Evolutionary conservation across 2,797 vertebrate genomes (phyloP).

Genomic region (Bradypodion pumilum): DNA sequence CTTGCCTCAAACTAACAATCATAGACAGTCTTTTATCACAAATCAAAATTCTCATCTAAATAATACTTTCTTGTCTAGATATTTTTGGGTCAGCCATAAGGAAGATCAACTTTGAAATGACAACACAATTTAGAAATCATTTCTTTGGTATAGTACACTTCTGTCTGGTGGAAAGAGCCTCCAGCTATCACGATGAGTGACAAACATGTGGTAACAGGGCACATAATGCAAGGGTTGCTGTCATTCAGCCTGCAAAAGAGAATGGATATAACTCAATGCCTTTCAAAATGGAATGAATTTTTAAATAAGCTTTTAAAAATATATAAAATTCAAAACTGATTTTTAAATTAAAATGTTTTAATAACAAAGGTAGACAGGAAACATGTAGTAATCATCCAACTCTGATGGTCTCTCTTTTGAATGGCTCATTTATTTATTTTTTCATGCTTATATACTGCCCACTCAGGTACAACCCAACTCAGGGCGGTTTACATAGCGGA

Average conservation of each 20-base stretch:
- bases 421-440: too few relatives aligned
- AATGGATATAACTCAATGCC: too few relatives aligned
- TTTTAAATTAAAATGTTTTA: too few relatives aligned
- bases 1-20: not conserved
- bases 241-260: not conserved
- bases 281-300: too few relatives aligned
- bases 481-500: too few relatives aligned
- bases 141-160: not conserved
- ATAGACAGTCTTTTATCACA: not conserved
- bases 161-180: not conserved
- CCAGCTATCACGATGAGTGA: not conserved
- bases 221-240: not conserved
- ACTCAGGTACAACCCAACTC: too few relatives aligned
- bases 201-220: not conserved
- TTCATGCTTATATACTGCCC: too few relatives aligned
- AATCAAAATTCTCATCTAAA: not conserved
- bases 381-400: not conserved
- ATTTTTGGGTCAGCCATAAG: not conserved
- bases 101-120: not conserved
- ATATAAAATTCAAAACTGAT: too few relatives aligned
- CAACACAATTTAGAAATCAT: not conserved
- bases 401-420: too few relatives aligned
- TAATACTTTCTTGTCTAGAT: not conserved
- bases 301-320: too few relatives aligned
- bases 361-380: not conserved